These are phyloP conservation scores for Drosophila nr. fundita DNA, from an alignment of 2,888 invertebrate species.

Conservation along the genomic window DNA sequence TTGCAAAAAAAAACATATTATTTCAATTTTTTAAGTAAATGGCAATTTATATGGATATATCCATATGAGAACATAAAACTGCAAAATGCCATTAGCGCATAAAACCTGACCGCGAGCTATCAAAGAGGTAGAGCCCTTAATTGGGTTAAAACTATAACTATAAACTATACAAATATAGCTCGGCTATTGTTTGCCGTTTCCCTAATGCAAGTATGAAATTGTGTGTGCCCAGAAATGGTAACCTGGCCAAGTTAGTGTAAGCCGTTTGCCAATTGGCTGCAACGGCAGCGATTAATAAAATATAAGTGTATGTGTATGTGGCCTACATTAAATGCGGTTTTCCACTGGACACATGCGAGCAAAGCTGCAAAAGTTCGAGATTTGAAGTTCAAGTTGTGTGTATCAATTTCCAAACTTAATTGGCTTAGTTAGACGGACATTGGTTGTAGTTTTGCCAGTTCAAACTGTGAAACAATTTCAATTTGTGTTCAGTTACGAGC, in stretches of 20 bases:
- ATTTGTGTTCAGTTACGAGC: neutral
- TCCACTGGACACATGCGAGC: conserved; percentile 30
- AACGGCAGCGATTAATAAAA: conserved; percentile 43
- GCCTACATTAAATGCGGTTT: conserved; percentile 18
- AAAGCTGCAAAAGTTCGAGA: conserved; percentile 63
- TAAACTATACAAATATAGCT: conserved; percentile 23
- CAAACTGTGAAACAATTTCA: neutral
- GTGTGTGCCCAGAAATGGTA: conserved; percentile 1
- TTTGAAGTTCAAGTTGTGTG: conserved; percentile 62
- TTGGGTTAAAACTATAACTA: conserved; percentile 67
- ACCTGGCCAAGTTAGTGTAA: conserved; percentile 42
- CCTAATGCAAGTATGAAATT: conserved; percentile 7
- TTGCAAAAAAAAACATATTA: neutral
- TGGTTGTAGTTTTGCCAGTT: neutral
- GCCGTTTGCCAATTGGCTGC: conserved; percentile 54
- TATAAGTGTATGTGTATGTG: conserved; percentile 23
- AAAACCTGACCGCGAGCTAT: conserved; percentile 9
- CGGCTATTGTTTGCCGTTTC: conserved; percentile 31
- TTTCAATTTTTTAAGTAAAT: neutral
- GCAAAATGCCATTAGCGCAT: neutral
- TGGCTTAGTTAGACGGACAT: neutral
- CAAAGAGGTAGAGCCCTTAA: conserved; percentile 42
- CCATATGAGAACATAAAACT: too few relatives aligned
- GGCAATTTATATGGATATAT: neutral
- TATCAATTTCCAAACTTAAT: conserved; percentile 10